Conservation (phyloP, 2,113 vertebrate species). For the Eurypyga helias region DNA sequence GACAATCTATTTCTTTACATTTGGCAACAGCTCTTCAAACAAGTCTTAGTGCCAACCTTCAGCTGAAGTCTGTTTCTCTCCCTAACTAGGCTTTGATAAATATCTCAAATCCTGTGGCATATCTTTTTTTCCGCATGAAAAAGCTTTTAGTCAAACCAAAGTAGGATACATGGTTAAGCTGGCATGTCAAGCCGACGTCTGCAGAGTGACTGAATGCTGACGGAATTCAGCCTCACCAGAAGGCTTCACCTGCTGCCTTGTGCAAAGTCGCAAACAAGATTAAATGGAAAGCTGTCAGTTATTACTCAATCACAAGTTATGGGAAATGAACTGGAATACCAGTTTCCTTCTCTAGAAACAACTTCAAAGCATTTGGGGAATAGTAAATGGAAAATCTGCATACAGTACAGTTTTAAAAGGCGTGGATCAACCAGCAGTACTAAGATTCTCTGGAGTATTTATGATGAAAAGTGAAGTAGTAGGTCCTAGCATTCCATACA, state of each 20-base stretch:
- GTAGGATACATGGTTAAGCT: not conserved
- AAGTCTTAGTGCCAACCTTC: not conserved
- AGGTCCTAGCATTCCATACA: not conserved
- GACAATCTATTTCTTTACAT: not conserved
- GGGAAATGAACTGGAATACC: not conserved
- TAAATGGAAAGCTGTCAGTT: not conserved
- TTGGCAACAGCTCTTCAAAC: not conserved
- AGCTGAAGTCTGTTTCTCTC: not conserved
- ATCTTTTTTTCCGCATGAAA: not conserved
- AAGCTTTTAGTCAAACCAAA: not conserved
- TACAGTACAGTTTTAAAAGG: not conserved
- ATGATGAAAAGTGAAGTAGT: not conserved
- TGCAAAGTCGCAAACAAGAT: not conserved
- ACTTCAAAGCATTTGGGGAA: not conserved
- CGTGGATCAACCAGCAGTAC: not conserved
- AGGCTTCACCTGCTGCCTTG: not conserved
- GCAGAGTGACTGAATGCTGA: not conserved
- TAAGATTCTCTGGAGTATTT: not conserved
- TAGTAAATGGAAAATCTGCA: not conserved
- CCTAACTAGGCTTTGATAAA: not conserved
- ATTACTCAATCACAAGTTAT: not conserved
- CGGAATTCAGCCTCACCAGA: not conserved
- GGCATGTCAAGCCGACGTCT: not conserved
- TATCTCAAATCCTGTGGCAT: not conserved
- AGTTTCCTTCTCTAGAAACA: not conserved